These are phyloP conservation scores for Coracias cyanogaster DNA, from an alignment of 2,797 vertebrate species.

Conservation along the genomic window DNA sequence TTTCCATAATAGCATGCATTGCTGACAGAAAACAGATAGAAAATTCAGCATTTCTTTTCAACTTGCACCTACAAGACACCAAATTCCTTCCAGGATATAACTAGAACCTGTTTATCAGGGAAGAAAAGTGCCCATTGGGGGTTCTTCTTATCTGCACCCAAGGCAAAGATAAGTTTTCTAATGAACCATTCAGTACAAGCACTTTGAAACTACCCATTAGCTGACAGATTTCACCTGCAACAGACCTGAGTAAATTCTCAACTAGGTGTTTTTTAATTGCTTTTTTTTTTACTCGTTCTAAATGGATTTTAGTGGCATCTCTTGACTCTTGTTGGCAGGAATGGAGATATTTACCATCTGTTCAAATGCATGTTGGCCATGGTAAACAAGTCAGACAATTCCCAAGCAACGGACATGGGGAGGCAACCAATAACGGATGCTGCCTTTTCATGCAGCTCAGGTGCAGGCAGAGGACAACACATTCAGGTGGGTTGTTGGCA, in stretches of 20 bases:
- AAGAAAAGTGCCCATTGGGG: not conserved
- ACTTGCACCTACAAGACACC: not conserved
- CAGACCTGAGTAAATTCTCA: constrained; percentile 47
- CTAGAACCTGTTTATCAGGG: constrained; percentile 9
- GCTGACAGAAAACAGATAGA: constrained; percentile 11
- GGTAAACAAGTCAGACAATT: constrained; percentile 52
- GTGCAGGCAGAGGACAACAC: not conserved
- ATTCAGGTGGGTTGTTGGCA: not conserved
- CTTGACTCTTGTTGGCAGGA: constrained; percentile 74
- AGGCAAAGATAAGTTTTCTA: constrained; percentile 31
- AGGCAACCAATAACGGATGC: not conserved
- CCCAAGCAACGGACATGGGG: not conserved
- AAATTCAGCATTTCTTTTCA: not conserved
- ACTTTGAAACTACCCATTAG: constrained; percentile 53
- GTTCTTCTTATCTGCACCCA: not conserved
- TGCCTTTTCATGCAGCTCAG: not conserved
- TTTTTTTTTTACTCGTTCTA: not conserved
- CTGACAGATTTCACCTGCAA: constrained; percentile 58
- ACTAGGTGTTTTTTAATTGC: not conserved
- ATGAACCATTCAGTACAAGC: constrained; percentile 3
- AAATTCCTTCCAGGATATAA: not conserved
- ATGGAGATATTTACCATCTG: constrained; percentile 70
- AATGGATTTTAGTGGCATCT: constrained; percentile 69
- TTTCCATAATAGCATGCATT: not conserved
- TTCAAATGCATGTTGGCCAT: constrained; percentile 49